Conservation (phyloP, 2,888 invertebrate species). For the Cloeon dipterum region DNA sequence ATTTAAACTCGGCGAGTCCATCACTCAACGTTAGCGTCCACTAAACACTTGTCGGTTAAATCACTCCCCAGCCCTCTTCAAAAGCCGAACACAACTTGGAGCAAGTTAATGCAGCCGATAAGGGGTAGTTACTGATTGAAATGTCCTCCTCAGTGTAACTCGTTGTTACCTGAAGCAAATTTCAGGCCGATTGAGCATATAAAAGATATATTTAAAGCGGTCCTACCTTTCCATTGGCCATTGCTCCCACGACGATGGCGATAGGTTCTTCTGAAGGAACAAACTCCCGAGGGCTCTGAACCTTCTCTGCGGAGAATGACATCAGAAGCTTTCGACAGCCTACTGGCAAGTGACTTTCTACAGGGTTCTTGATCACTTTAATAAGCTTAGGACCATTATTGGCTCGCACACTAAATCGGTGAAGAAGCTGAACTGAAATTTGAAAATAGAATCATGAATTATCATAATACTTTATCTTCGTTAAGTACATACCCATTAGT, state of each 20-base stretch:
- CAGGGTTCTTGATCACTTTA: slow-evolving; percentile 92
- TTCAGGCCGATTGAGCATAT: too few species aligned
- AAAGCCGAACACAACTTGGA: slow-evolving; percentile 85
- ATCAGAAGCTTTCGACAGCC: slow-evolving; percentile 77
- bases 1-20: too few species aligned
- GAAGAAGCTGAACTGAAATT: slow-evolving; percentile 75
- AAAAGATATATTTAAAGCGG: too few species aligned
- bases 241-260: slow-evolving; percentile 81
- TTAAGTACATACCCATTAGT: slow-evolving; percentile 50
- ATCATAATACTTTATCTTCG: slow-evolving; percentile 14
- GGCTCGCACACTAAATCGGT: slow-evolving; percentile 81
- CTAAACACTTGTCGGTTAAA: slow-evolving; percentile 21
- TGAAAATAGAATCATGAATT: slow-evolving; percentile 20
- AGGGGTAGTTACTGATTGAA: slow-evolving; percentile 88
- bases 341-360: slow-evolving; percentile 82
- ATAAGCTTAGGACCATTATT: slow-evolving; percentile 73
- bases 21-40: too few species aligned
- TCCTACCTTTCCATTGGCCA: slow-evolving; percentile 88
- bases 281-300: slow-evolving; percentile 45
- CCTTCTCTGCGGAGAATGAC: slow-evolving; percentile 63
- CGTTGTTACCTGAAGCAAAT: slow-evolving; percentile 25
- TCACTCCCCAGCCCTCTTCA: slow-evolving; percentile 77
- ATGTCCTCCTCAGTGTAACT: slow-evolving; percentile 81
- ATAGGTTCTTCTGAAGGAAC: slow-evolving; percentile 66
- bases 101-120: slow-evolving; percentile 91